These are phyloP conservation scores for Strigops habroptila DNA, from an alignment of 2,113 vertebrate genomes.

Conservation along the genomic window DNA sequence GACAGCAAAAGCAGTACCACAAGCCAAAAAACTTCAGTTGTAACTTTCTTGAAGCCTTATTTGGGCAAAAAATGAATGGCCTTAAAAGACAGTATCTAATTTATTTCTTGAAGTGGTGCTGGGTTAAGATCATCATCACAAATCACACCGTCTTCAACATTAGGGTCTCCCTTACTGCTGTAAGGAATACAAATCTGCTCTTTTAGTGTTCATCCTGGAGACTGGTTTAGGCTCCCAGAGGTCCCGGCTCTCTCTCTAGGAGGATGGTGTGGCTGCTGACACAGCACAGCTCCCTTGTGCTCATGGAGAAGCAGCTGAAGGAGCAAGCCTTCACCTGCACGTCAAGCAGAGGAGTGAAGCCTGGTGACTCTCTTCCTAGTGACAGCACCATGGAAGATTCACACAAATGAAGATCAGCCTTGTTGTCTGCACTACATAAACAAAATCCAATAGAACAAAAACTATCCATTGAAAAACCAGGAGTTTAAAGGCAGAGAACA, in stretches of 20 bases:
- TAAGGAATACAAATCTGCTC: neutral
- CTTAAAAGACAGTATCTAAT: slow-evolving; percentile 32
- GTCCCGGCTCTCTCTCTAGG: neutral
- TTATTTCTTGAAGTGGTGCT: slow-evolving; percentile 13
- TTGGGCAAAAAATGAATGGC: slow-evolving; percentile 51
- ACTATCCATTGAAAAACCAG: accelerated
- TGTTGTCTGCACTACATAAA: neutral
- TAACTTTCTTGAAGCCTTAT: slow-evolving; percentile 47
- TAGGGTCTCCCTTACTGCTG: neutral
- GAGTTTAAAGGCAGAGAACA: neutral
- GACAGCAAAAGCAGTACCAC: slow-evolving; percentile 16
- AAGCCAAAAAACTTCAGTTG: slow-evolving; percentile 33
- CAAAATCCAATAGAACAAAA: neutral
- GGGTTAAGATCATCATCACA: slow-evolving; percentile 34
- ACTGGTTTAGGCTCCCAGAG: neutral
- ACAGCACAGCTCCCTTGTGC: neutral
- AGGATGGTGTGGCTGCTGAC: neutral
- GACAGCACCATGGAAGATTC: neutral
- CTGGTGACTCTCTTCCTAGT: neutral
- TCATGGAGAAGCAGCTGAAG: neutral
- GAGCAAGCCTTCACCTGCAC: neutral
- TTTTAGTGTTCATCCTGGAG: neutral
- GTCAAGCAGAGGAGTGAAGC: neutral
- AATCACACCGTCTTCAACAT: neutral
- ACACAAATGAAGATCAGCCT: neutral